Evolutionary conservation across 2,113 vertebrate genomes (phyloP).

Genomic region (Dasyprocta punctata): DNA sequence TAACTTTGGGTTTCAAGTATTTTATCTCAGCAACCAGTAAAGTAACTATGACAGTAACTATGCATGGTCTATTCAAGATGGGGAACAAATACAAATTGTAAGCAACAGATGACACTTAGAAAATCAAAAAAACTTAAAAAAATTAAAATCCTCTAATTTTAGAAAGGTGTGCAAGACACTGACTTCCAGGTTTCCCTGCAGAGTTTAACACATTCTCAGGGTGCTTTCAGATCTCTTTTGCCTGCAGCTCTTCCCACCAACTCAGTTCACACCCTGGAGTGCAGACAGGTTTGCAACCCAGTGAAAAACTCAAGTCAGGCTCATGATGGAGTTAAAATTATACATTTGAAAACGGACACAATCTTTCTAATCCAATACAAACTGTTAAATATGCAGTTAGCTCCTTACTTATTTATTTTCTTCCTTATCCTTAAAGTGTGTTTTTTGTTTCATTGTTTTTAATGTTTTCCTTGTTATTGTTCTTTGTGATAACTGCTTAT

Average conservation of each 20-base stretch:
- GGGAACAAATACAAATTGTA: not conserved
- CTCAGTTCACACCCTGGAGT: not conserved
- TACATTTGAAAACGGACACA: fast-evolving
- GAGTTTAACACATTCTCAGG: not conserved
- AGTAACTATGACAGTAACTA: not conserved
- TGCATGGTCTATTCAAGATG: not conserved
- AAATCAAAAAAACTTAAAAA: not conserved
- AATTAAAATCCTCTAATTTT: not conserved
- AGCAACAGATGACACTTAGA: not conserved
- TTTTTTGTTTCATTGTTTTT: not conserved
- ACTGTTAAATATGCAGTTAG: not conserved
- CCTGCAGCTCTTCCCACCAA: fast-evolving
- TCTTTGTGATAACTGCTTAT: not conserved
- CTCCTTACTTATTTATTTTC: not conserved
- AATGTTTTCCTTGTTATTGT: not conserved
- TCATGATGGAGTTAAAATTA: not conserved
- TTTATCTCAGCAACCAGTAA: not conserved
- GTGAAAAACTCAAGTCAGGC: not conserved
- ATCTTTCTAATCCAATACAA: not conserved
- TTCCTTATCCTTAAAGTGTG: not conserved
- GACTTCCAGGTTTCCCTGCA: not conserved
- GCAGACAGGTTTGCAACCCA: not conserved
- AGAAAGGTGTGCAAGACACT: not conserved
- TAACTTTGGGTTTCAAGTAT: not conserved
- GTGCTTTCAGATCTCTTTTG: not conserved